A percentile compares a stretch with the other conserved stretches of the same genome.
Evolutionary conservation across 2,113 vertebrate species (phyloP).

Genomic region (Pollimyrus isidori): DNA sequence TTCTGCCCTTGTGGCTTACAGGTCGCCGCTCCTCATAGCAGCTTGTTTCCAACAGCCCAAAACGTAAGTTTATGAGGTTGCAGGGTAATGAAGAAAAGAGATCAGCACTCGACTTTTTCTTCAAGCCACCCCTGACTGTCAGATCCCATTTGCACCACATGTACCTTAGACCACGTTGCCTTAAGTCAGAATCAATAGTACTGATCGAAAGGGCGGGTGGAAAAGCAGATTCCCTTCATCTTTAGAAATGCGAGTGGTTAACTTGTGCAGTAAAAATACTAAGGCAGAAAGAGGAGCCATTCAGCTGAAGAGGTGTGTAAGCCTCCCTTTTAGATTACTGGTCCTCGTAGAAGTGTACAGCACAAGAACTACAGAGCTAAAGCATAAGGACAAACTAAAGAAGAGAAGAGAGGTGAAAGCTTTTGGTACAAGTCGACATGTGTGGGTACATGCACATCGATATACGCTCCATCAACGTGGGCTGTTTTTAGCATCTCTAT

Average conservation of each 20-base stretch:
- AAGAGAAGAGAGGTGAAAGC: not conserved
- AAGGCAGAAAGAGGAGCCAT: not conserved
- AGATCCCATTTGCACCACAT: not conserved
- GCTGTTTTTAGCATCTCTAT: not conserved
- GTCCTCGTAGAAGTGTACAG: not conserved
- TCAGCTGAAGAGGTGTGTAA: not conserved
- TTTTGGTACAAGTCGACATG: not conserved
- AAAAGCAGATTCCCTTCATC: not conserved
- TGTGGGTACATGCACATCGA: not conserved
- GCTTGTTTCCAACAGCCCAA: not conserved
- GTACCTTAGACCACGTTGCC: not conserved
- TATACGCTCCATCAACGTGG: not conserved
- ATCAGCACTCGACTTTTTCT: not conserved
- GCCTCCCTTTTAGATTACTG: not conserved
- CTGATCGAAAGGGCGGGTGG: not conserved
- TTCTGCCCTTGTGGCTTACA: not conserved
- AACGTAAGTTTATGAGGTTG: not conserved
- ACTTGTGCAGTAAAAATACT: not conserved
- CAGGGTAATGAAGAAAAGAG: not conserved
- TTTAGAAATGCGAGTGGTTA: not conserved
- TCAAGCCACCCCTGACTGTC: not conserved
- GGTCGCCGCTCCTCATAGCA: not conserved
- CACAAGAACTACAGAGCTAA: not conserved
- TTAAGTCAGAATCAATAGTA: conserved; percentile 14
- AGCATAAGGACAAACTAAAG: not conserved